Conservation (phyloP, 2,113 vertebrate species). For the Mesembrinibis cayennensis region DNA sequence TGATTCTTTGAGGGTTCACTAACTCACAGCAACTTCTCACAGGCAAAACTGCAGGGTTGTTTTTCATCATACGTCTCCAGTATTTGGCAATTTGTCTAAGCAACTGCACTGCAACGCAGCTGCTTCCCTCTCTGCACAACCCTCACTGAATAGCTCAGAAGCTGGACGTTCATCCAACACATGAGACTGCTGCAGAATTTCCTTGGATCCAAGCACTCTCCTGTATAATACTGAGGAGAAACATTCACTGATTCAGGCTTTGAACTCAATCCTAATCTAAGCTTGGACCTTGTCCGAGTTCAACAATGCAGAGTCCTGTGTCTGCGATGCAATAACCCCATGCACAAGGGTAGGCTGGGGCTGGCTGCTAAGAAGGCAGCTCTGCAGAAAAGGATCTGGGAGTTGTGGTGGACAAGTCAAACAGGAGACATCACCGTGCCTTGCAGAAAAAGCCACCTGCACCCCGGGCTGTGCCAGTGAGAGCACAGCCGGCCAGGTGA, state of each 20-base stretch:
- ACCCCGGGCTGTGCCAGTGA: neutral
- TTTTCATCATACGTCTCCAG: neutral
- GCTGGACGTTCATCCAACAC: too few species aligned
- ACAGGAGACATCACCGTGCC: neutral
- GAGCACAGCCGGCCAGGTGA: neutral
- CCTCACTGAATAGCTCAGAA: neutral
- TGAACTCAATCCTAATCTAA: neutral
- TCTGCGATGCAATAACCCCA: neutral
- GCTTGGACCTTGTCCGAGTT: neutral
- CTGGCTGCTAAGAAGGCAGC: neutral
- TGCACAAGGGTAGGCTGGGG: neutral
- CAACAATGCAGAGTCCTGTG: neutral
- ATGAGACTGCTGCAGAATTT: neutral
- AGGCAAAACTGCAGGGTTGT: neutral
- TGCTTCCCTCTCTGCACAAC: neutral
- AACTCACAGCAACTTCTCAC: neutral
- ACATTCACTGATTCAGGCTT: neutral
- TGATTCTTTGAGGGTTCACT: neutral
- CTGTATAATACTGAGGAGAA: neutral
- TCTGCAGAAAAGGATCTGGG: neutral
- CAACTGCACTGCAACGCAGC: neutral
- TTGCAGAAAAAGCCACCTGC: neutral
- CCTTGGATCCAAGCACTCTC: neutral
- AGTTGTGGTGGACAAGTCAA: neutral
- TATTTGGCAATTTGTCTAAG: neutral